These are phyloP conservation scores for Aphaenogaster rudis DNA, from an alignment of 1,140 invertebrate species.

Conservation along the genomic window DNA sequence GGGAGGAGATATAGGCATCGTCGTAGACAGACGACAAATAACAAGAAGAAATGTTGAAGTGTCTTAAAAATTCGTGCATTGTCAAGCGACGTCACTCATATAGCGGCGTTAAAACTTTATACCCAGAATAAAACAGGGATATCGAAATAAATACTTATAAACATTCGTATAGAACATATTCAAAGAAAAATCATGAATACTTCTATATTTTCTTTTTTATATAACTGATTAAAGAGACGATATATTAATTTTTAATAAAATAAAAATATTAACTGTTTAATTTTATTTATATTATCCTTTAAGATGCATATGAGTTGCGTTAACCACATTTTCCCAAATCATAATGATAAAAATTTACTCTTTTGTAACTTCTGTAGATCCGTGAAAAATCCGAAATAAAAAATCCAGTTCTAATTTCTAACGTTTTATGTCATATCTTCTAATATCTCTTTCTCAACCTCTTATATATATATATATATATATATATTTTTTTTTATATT, in stretches of 20 bases:
- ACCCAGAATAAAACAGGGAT: not conserved
- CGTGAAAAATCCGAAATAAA: not conserved
- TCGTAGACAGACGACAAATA: no score
- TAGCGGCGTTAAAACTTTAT: not conserved
- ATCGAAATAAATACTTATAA: not conserved
- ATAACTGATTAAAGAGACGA: not conserved
- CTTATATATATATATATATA: no score
- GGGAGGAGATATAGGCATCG: no score
- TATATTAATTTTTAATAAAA: not conserved
- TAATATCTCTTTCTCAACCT: not conserved
- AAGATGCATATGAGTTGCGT: not conserved
- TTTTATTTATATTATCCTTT: not conserved
- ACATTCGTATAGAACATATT: not conserved
- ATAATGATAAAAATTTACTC: not conserved
- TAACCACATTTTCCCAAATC: not conserved
- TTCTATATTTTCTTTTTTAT: not conserved
- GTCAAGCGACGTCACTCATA: not conserved
- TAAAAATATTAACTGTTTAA: not conserved
- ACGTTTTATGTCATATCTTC: not conserved
- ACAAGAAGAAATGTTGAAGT: not conserved
- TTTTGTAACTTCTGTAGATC: not conserved
- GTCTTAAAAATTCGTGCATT: not conserved
- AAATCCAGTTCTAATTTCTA: not conserved
- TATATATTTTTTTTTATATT: no score
- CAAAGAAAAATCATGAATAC: not conserved